Base-by-base conservation (phyloP, 2,797 vertebrate genomes). In the Botia almorhae region DNA sequence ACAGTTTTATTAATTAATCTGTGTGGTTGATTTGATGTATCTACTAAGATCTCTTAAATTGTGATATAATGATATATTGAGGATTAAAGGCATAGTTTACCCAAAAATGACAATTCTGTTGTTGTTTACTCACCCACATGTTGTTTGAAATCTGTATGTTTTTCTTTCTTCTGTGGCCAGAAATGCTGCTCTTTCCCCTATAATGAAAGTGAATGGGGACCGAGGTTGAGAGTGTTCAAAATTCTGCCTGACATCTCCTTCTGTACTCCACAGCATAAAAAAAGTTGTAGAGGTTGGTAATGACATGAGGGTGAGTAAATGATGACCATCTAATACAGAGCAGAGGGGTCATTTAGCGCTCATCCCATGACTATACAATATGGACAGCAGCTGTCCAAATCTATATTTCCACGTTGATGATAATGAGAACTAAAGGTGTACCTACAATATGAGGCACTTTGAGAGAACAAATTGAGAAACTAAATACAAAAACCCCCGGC, bases 11-110 rank as follows among this genome's bases (percentile, higher is more conserved):
- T 39, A 71, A 63, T 50, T 79, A 13, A 43, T 58, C 46, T 26
- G 6, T 2, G 10, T 21, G 61, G 51, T 74, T 21, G 53, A 14
- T 26, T 71, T 6, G 14, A 39, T 26, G 36, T 36, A 13, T 11
- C 63, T 19, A 4, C 33, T 19, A 1, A 2, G 29, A 21, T 33
- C 21, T 80, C 17, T 63, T 61, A 36, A 29, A 29, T 13, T 63
- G 29, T 7, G 16, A 5, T 43, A 58, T 67, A 72, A 21, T 80
- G 78, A 67, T 46, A 46, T 55, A 21, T 55, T 72, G 77, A 39
- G 16, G 51, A 55, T 73, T 65, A 65, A 65, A 63, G 13, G 60
- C 23, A 14, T 63, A 16, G 26, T 63, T 33, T 4, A 17, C 13
- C 23, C 14, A 63, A 63, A 63, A 11, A 61, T 61, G 26, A 61